Base-by-base conservation (phyloP, 2,797 vertebrate genomes). In the Triplophysa yarkandensis region DNA sequence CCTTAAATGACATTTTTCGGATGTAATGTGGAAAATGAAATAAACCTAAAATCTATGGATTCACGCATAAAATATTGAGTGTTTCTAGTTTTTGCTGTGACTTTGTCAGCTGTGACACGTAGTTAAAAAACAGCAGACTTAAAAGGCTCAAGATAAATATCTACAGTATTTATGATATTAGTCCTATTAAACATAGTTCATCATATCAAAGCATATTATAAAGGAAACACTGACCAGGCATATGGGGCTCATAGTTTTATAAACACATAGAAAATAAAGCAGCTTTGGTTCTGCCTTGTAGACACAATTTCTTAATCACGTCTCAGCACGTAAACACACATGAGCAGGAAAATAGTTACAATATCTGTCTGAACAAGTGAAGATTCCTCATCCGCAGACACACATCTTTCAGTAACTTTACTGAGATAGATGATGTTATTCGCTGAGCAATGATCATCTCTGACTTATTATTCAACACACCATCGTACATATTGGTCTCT, bases 341-440 rank as follows among this genome's bases (percentile, higher is more conserved):
- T 1, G 34, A 21, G 23, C 54, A 48, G 55, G 7, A 41, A 48
- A 57, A 54, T n/a, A n/a, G n/a, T n/a, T n/a, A n/a, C 44, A 44
- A 62, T 32, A 55, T 65, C 34, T 57, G 61, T 43, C 61, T 74
- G 46, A 65, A 65, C 71, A 64, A 44, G 71, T 52, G 44, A 43
- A 65, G 61, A 57, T 55, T 74, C 19, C 61, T 73, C 25, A 25
- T 43, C 25, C 27, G 55, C 25, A 57, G 21, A 65, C 60, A 63
- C 48, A 73, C 52, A 57, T 65, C 14, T 25, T 55, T 73, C 36
- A 65, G 19, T 32, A 54, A 61, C 48, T 65, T 55, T 73, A 73
- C 41, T 11, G 17, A 57, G 36, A 32, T 25, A 65, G 36, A 23
- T 65, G 61, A 65, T 55, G 36, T 65, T 73, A 21, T 19, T 41